Evolutionary conservation across 2,113 vertebrate genomes (phyloP).

Genomic region (Myrmecophaga tridactyla): DNA sequence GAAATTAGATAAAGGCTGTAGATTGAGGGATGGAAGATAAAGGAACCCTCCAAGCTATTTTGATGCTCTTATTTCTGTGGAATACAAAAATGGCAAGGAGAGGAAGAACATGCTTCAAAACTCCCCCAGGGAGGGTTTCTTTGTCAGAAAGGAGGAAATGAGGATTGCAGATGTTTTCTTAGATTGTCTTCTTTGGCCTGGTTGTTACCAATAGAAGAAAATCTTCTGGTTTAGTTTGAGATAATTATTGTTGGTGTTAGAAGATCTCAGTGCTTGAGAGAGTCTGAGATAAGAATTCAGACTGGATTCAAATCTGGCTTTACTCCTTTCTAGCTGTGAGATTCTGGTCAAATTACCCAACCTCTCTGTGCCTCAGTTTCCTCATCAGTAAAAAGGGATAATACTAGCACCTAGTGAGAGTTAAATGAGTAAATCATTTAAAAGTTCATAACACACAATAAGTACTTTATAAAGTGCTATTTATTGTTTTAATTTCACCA

Average conservation of each 20-base stretch:
- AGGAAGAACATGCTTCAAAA: background rate
- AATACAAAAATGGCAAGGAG: background rate
- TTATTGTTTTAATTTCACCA: background rate
- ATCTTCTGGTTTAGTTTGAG: conserved; percentile 4
- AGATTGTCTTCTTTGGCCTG: background rate
- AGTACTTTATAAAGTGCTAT: background rate
- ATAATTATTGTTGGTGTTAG: background rate
- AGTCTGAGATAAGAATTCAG: background rate
- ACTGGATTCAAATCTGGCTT: background rate
- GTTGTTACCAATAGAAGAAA: conserved; percentile 33
- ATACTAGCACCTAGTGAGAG: too few species aligned
- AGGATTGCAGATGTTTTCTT: conserved; percentile 53
- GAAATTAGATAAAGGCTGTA: conserved; percentile 48
- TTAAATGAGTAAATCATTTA: background rate
- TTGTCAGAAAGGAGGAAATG: background rate
- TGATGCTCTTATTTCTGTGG: conserved; percentile 41
- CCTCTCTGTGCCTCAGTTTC: background rate
- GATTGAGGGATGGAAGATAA: conserved; percentile 39
- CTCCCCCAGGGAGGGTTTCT: background rate
- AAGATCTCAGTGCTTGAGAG: background rate
- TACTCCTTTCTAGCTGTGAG: background rate
- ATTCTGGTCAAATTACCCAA: background rate
- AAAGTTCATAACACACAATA: background rate
- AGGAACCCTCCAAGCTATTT: conserved; percentile 34
- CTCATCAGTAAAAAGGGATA: background rate